phyloP scores from a whole-genome alignment of 2,113 vertebrate genomes.

The Gorsachius goisagi region DNA sequence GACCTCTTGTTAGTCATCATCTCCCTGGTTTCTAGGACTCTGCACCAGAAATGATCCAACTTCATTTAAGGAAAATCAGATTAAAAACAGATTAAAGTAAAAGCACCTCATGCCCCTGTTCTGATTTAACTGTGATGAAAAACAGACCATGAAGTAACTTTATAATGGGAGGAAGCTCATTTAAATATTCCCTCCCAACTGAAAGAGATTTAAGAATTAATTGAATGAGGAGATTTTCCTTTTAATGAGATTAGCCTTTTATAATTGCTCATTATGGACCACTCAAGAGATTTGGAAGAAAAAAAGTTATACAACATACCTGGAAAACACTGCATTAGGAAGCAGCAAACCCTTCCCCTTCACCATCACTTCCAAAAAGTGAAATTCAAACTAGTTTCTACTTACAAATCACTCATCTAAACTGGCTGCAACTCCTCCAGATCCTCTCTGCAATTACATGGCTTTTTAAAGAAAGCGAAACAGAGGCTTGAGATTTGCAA shows the following conservation, averaged over 20 bases:
- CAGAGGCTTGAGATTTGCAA: conserved; percentile 41
- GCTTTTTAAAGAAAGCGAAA: conserved; percentile 37
- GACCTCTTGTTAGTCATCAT: conserved; percentile 24
- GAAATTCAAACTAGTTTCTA: conserved; percentile 26
- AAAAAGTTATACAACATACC: conserved; percentile 23
- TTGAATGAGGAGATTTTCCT: conserved; percentile 40
- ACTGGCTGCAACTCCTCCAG: conserved; percentile 41
- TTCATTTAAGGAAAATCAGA: conserved; percentile 42
- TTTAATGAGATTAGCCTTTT: conserved; percentile 52
- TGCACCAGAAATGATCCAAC: conserved; percentile 15
- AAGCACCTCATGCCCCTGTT: conserved; percentile 27
- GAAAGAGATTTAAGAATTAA: conserved; percentile 54
- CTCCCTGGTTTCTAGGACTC: conserved; percentile 35
- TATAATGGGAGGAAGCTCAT: conserved; percentile 47
- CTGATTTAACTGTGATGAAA: conserved; percentile 47
- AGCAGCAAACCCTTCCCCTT: neutral
- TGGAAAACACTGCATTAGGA: conserved; percentile 48
- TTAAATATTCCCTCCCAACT: conserved; percentile 45
- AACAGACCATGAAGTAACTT: conserved; percentile 49
- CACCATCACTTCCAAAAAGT: neutral
- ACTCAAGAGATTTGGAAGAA: conserved; percentile 27
- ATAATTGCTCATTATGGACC: conserved; percentile 20
- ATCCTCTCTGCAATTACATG: conserved; percentile 41
- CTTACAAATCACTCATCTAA: conserved; percentile 26
- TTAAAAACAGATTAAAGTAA: conserved; percentile 51